phyloP scores from a whole-genome alignment of 2,888 invertebrate genomes.

The Aethes cnicana region DNA sequence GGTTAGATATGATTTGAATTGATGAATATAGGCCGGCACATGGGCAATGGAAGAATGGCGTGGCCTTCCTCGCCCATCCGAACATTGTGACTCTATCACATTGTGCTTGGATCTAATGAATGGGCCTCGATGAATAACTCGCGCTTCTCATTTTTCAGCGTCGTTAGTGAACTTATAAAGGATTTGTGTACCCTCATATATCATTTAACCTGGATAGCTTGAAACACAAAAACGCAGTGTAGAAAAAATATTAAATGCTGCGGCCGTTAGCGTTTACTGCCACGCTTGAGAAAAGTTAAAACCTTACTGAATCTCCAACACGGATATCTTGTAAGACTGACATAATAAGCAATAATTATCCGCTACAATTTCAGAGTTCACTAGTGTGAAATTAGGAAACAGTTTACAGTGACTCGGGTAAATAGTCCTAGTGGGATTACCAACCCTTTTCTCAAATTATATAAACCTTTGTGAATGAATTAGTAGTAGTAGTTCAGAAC shows the following conservation, averaged over 20 bases:
- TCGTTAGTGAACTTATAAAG: conserved; percentile 50
- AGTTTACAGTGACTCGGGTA: conserved; percentile 42
- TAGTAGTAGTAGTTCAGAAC: conserved; percentile 11
- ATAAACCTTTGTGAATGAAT: conserved; percentile 36
- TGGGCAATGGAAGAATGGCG: conserved; percentile 62
- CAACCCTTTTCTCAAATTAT: conserved; percentile 45
- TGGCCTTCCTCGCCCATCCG: conserved; percentile 74
- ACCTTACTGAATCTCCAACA: no score
- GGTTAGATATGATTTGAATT: conserved; percentile 42
- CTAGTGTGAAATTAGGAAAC: conserved; percentile 50
- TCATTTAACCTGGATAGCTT: conserved; percentile 32
- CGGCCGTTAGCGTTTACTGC: no score
- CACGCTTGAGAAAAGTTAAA: no score
- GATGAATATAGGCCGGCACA: conserved; percentile 52
- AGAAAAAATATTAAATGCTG: no score
- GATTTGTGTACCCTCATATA: conserved; percentile 40
- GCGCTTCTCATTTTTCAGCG: conserved; percentile 58
- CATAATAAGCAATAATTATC: conserved; percentile 24
- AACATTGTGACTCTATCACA: conserved; percentile 59
- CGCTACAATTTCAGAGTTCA: conserved; percentile 8
- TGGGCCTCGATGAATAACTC: conserved; percentile 58
- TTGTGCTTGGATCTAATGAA: conserved; percentile 52
- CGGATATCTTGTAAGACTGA: neutral
- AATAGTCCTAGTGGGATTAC: conserved; percentile 41
- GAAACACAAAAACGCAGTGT: no score